phyloP scores from a whole-genome alignment of 1,140 invertebrate species.

The Ceratosolen solmsi region DNA sequence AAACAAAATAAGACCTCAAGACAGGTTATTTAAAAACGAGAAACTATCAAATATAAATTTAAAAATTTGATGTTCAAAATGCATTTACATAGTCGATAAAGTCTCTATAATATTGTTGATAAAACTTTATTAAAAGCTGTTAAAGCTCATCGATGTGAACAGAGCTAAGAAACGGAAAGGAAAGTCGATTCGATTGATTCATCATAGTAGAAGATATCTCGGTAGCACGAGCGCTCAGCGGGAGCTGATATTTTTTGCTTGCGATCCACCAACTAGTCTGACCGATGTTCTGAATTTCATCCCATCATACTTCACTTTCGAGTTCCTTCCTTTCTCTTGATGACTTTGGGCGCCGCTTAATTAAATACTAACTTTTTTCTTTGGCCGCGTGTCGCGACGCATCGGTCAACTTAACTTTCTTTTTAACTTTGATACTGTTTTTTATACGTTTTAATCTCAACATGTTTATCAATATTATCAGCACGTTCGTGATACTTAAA shows the following conservation, averaged over 20 bases:
- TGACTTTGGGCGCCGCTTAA: slow-evolving; percentile 42
- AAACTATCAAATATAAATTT: no score
- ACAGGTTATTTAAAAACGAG: no score
- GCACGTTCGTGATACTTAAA: slow-evolving; percentile 42
- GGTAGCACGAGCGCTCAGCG: not conserved
- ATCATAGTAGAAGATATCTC: slow-evolving; percentile 27
- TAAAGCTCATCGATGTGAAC: not conserved
- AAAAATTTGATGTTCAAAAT: no score
- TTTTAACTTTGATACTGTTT: not conserved
- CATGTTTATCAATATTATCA: slow-evolving; percentile 54
- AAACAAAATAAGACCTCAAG: no score
- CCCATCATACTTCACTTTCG: not conserved
- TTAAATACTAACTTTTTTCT: slow-evolving; percentile 40
- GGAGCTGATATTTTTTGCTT: slow-evolving; percentile 30
- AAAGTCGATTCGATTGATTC: slow-evolving; percentile 21
- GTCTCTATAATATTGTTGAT: not conserved
- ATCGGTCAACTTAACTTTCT: not conserved
- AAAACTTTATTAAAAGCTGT: not conserved
- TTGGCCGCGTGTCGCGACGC: slow-evolving; percentile 41
- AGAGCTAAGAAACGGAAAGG: not conserved
- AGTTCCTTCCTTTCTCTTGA: not conserved
- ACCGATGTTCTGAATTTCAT: slow-evolving; percentile 21
- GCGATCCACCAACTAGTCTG: slow-evolving; percentile 40
- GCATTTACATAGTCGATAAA: no score
- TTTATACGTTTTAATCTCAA: not conserved